These are phyloP conservation scores for Enteromius viviparus DNA, from an alignment of 2,797 vertebrate species.

Conservation along the genomic window DNA sequence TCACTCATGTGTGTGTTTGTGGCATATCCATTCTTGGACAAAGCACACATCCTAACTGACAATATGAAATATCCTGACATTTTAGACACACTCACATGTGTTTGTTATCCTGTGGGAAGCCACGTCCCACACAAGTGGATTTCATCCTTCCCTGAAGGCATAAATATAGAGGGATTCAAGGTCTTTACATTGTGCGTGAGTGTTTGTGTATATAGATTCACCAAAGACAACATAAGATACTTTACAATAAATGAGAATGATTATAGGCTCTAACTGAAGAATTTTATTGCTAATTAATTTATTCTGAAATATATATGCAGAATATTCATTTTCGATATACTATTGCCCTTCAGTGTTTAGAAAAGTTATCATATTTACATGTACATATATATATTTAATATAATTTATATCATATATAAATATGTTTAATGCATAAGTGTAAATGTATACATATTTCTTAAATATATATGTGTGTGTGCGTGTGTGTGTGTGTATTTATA, in stretches of 20 bases:
- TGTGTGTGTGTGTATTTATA: too few species aligned
- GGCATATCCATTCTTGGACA: conserved; percentile 15
- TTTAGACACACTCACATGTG: conserved; percentile 61
- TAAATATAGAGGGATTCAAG: conserved; percentile 64
- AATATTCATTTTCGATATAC: not conserved
- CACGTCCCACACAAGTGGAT: conserved; percentile 66
- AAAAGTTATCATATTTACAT: not conserved
- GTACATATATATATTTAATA: too few species aligned
- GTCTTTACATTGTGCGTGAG: conserved; percentile 63
- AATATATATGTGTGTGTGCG: too few species aligned
- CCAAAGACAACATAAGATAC: not conserved
- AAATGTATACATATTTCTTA: too few species aligned
- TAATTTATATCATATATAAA: too few species aligned
- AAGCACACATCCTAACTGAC: conserved; percentile 49
- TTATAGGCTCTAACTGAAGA: not conserved
- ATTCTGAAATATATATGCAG: not conserved
- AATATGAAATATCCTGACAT: conserved; percentile 61
- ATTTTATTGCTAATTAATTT: not conserved
- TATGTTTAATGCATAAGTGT: too few species aligned
- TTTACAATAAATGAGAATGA: not conserved
- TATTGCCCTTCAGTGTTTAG: not conserved
- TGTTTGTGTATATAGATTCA: not conserved
- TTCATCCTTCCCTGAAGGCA: conserved; percentile 64
- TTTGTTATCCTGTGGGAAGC: conserved; percentile 70
- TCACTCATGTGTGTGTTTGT: conserved; percentile 40